Evolutionary conservation across 37 sponge, comb jelly and placozoan species (phyloP).

Genomic region (Theonella swinhoei): DNA sequence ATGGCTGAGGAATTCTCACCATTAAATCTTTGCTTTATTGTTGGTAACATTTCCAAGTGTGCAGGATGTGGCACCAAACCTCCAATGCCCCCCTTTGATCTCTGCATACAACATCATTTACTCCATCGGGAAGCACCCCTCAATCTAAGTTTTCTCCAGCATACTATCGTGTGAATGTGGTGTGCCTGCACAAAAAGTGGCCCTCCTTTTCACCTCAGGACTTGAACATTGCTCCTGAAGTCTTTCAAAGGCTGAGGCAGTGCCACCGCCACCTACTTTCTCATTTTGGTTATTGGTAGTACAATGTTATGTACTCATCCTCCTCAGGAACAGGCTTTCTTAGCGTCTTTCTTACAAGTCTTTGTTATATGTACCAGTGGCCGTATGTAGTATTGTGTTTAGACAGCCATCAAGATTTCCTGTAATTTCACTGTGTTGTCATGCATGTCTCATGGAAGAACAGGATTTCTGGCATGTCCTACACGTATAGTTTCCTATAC

Average conservation of each 20-base stretch:
- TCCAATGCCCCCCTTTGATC: slow-evolving; percentile 2
- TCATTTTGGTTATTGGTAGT: too few relatives aligned
- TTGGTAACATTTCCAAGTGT: slow-evolving; percentile 5
- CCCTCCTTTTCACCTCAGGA: not conserved
- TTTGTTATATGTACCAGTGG: too few relatives aligned
- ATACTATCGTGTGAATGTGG: slow-evolving; percentile 29
- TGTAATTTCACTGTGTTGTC: too few relatives aligned
- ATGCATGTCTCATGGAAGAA: too few relatives aligned
- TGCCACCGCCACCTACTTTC: not conserved
- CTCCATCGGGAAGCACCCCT: too few relatives aligned
- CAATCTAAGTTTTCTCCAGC: slow-evolving; percentile 3
- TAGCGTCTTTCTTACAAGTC: too few relatives aligned
- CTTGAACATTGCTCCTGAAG: not conserved
- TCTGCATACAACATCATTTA: slow-evolving; percentile 10
- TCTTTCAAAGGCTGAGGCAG: not conserved
- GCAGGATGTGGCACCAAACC: slow-evolving; percentile 2
- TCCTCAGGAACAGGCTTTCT: too few relatives aligned
- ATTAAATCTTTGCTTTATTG: not conserved
- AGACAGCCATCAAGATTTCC: too few relatives aligned
- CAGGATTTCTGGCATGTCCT: too few relatives aligned
- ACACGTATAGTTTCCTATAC: too few relatives aligned
- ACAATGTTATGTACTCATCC: too few relatives aligned
- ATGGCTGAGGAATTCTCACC: not conserved
- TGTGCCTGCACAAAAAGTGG: not conserved
- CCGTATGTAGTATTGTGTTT: too few relatives aligned